These are phyloP conservation scores for Martes martes DNA, from an alignment of 2,113 vertebrate genomes.

Conservation along the genomic window DNA sequence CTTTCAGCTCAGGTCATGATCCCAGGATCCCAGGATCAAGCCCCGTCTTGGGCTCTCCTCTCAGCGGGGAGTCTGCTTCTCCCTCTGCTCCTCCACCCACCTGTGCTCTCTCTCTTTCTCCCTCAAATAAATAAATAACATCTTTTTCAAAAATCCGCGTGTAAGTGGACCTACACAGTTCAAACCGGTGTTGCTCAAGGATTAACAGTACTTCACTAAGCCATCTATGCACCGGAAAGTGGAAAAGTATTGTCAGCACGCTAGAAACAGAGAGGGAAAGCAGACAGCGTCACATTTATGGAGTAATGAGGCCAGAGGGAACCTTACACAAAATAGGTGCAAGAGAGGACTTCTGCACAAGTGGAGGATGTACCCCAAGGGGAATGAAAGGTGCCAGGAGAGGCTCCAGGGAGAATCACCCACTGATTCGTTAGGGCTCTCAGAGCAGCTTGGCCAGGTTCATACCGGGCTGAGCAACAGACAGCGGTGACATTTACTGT, in stretches of 20 bases:
- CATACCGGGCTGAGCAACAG: too few relatives aligned
- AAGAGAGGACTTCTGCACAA: neutral
- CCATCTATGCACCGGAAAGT: neutral
- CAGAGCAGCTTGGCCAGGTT: neutral
- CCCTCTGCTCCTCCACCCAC: too few relatives aligned
- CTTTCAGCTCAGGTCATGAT: too few relatives aligned
- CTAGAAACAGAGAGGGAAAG: neutral
- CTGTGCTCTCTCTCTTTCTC: too few relatives aligned
- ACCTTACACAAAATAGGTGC: neutral
- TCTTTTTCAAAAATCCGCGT: neutral
- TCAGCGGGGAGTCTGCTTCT: too few relatives aligned
- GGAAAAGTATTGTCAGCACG: neutral
- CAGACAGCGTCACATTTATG: neutral
- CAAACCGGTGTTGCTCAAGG: neutral
- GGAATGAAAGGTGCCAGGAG: neutral
- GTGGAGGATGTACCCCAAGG: neutral
- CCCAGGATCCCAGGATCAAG: too few relatives aligned
- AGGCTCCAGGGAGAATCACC: neutral
- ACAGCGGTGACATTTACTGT: too few relatives aligned
- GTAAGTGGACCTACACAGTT: neutral
- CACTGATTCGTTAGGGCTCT: neutral
- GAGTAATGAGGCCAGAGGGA: neutral
- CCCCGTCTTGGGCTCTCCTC: too few relatives aligned
- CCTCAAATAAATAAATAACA: too few relatives aligned
- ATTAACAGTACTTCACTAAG: neutral